These are phyloP conservation scores for Idaea biselata DNA, from an alignment of 2,888 invertebrate genomes.

Conservation along the genomic window DNA sequence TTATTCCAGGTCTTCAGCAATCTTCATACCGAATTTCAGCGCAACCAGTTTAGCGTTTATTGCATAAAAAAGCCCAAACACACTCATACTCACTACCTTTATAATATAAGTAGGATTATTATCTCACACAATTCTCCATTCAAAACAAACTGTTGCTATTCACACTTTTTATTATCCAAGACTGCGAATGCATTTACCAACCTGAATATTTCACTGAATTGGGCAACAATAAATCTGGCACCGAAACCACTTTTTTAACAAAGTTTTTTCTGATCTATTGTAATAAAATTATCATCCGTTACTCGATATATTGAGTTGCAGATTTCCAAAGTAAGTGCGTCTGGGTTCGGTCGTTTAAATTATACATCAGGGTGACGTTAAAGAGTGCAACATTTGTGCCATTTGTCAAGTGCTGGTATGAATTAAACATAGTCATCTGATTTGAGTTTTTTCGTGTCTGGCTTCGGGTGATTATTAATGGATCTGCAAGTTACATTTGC, in stretches of 20 bases:
- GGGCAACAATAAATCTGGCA: slow-evolving; percentile 50
- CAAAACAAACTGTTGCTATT: neutral
- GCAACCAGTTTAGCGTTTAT: too few relatives aligned
- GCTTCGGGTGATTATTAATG: neutral
- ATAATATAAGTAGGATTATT: neutral
- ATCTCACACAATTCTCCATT: neutral
- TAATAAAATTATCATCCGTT: neutral
- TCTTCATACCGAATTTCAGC: too few relatives aligned
- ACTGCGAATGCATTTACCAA: slow-evolving; percentile 44
- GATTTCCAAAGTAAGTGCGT: neutral
- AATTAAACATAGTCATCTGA: neutral
- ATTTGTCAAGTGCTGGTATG: neutral
- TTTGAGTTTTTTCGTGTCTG: neutral
- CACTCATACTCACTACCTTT: neutral
- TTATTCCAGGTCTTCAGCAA: too few relatives aligned
- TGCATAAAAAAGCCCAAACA: too few relatives aligned
- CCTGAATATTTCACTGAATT: slow-evolving; percentile 58
- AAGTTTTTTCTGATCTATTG: neutral
- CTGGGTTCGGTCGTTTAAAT: neutral
- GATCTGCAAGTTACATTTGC: neutral
- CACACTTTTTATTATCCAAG: neutral
- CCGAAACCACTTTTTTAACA: neutral
- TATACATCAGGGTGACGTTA: neutral
- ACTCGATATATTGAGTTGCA: neutral
- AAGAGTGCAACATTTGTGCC: neutral